Percentiles rank a stretch among this genome's conserved stretches.
Conservation (phyloP, 2,797 vertebrate genomes). For the Danio jaintianensis region DNA sequence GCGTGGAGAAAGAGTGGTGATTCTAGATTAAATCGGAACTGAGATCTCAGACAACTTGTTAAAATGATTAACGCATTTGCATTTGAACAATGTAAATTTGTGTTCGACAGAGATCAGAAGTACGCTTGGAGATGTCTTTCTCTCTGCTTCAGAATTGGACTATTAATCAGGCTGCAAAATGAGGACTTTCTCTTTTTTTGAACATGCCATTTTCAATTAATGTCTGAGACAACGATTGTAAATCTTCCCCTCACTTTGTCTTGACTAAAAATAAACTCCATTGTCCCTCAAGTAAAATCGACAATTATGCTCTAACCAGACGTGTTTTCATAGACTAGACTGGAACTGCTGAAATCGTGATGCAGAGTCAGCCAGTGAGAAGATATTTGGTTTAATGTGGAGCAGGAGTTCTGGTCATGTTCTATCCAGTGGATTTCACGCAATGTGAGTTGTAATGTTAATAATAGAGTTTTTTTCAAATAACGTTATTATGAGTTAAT, state of each 20-base stretch:
- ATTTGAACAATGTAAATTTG: slow-evolving; percentile 20
- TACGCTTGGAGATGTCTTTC: background rate
- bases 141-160: slow-evolving; percentile 20
- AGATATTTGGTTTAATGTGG: background rate
- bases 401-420: background rate
- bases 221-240: slow-evolving; percentile 10
- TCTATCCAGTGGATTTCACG: no score
- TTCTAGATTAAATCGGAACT: slow-evolving; percentile 20
- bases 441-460: background rate
- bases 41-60: slow-evolving; percentile 16
- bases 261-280: slow-evolving; percentile 18
- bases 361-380: background rate
- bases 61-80: slow-evolving; percentile 13
- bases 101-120: background rate
- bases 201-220: slow-evolving; percentile 29
- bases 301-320: background rate
- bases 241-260: slow-evolving; percentile 7
- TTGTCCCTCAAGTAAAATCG: slow-evolving; percentile 2
- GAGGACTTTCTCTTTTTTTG: background rate
- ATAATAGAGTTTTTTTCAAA: no score
- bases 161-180: slow-evolving; percentile 16
- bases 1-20: background rate
- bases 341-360: background rate
- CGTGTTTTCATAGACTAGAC: background rate
- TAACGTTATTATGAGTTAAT: no score